Conservation (phyloP, 2,888 invertebrate species). For the Balanococcus diminutus region DNA sequence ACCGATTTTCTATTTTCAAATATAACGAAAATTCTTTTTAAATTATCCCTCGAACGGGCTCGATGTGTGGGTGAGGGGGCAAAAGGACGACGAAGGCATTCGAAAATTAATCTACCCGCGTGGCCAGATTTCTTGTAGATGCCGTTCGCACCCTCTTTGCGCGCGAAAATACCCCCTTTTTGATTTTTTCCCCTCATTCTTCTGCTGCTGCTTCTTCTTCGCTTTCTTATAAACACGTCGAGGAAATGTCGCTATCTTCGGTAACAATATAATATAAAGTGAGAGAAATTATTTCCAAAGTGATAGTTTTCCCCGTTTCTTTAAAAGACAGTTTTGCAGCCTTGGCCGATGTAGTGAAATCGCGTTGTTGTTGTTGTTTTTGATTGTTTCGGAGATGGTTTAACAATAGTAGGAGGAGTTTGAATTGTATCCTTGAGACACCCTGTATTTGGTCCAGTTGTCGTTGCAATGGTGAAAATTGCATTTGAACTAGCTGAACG, state of each 20-base stretch:
- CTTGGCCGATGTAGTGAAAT: too few relatives aligned
- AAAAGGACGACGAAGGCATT: neutral
- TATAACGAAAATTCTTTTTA: conserved; percentile 3
- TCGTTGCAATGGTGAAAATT: too few relatives aligned
- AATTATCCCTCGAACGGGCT: neutral
- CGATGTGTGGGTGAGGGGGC: neutral
- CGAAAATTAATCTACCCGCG: neutral
- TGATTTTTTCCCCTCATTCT: neutral
- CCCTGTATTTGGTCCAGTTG: too few relatives aligned
- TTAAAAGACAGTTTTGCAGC: too few relatives aligned
- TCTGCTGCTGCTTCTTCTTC: neutral
- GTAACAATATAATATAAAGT: neutral
- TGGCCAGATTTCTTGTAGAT: neutral
- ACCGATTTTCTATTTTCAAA: neutral
- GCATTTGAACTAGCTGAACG: too few relatives aligned
- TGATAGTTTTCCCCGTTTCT: conserved; percentile 18
- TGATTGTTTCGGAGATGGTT: too few relatives aligned
- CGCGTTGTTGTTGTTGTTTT: too few relatives aligned
- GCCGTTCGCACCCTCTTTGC: neutral
- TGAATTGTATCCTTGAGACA: too few relatives aligned
- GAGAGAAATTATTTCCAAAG: neutral
- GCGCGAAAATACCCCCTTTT: neutral
- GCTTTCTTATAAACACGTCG: neutral
- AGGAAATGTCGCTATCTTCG: conserved; percentile 7
- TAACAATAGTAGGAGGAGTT: too few relatives aligned